Evolutionary conservation across 2,797 vertebrate species (phyloP).

Genomic region (Leptatherina wallacei): DNA sequence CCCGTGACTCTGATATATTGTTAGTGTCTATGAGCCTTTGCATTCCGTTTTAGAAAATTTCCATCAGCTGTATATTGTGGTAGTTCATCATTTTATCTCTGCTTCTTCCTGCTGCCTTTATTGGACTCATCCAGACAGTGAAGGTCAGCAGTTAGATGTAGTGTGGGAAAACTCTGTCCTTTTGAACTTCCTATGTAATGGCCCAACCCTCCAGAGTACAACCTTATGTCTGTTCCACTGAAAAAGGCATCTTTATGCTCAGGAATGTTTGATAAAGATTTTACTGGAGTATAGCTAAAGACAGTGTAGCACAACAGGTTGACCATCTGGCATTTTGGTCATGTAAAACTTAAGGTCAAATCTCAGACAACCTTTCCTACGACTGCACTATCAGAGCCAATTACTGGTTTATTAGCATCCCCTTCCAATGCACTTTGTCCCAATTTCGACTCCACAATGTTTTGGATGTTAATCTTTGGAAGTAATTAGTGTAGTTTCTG

Average conservation of each 20-base stretch:
- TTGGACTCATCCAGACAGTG: constrained; percentile 5
- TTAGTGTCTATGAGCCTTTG: not conserved
- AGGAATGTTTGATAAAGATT: constrained; percentile 22
- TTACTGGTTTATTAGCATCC: constrained; percentile 38
- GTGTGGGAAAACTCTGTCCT: constrained; percentile 70
- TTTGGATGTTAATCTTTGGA: constrained; percentile 16
- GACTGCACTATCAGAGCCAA: constrained; percentile 43
- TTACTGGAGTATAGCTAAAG: constrained; percentile 18
- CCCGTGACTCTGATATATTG: not conserved
- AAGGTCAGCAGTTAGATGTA: constrained; percentile 24
- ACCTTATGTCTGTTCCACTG: constrained; percentile 50
- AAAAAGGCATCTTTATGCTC: constrained; percentile 39
- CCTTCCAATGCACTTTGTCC: constrained; percentile 38
- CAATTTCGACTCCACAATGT: constrained; percentile 29
- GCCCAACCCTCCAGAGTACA: constrained; percentile 35
- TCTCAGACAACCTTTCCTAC: constrained; percentile 48
- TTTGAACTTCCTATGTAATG: constrained; percentile 58
- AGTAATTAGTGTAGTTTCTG: not conserved
- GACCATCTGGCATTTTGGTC: constrained; percentile 60
- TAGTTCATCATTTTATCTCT: constrained; percentile 2
- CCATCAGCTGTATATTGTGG: not conserved
- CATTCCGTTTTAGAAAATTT: not conserved
- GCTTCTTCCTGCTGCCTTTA: constrained; percentile 4
- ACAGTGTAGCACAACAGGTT: constrained; percentile 40
- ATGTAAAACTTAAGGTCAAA: constrained; percentile 56